Evolutionary conservation across 2,113 vertebrate genomes (phyloP).

Genomic region (Oxyruncus cristatus): DNA sequence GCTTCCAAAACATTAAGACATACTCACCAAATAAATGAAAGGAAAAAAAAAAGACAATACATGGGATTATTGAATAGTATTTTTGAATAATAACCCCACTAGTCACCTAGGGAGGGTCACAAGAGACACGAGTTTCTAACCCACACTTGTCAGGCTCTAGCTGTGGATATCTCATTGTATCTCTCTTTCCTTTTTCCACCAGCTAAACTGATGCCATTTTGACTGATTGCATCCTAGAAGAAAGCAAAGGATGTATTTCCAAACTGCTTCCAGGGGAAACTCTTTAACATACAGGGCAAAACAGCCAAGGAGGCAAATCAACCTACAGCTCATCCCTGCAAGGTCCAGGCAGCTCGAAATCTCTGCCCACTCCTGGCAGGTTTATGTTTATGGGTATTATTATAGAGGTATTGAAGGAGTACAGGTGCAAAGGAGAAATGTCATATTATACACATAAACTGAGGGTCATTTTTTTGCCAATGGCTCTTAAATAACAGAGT

Average conservation of each 20-base stretch:
- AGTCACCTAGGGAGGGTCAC: not conserved
- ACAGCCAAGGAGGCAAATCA: not conserved
- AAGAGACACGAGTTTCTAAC: not conserved
- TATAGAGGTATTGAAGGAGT: not conserved
- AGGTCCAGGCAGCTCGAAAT: not conserved
- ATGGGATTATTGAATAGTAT: not conserved
- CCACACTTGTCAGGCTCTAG: not conserved
- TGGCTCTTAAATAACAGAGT: not conserved
- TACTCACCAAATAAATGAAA: not conserved
- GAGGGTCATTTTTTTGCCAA: not conserved
- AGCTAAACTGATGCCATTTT: not conserved
- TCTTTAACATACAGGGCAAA: not conserved
- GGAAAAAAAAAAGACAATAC: not conserved
- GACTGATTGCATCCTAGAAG: not conserved
- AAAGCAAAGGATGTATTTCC: not conserved
- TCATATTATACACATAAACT: not conserved
- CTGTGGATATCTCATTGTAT: not conserved
- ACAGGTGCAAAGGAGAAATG: not conserved
- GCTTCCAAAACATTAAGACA: not conserved
- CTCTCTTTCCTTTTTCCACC: not conserved
- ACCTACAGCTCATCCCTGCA: not conserved
- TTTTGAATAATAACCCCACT: not conserved
- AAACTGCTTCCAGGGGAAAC: not conserved
- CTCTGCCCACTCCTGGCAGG: not conserved
- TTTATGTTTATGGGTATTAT: not conserved